Evolutionary conservation across 2,113 vertebrate species (phyloP).

Genomic region (Urocitellus parryii): DNA sequence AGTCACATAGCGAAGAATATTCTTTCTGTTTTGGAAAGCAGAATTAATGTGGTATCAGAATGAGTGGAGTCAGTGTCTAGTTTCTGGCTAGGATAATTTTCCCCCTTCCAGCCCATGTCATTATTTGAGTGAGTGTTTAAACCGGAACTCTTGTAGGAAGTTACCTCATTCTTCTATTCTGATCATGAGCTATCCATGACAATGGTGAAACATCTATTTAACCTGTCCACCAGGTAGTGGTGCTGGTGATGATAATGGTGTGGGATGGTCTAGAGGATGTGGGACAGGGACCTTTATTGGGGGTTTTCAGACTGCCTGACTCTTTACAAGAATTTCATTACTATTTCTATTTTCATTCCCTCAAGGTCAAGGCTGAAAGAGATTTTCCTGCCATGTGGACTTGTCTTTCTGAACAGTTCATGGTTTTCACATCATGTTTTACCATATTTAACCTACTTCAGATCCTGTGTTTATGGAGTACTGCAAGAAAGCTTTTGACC

Average conservation of each 20-base stretch:
- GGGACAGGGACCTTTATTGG: not conserved
- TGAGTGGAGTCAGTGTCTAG: not conserved
- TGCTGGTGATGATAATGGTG: not conserved
- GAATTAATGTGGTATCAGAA: not conserved
- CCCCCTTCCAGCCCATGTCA: not conserved
- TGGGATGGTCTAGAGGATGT: not conserved
- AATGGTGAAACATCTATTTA: not conserved
- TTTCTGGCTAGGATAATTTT: not conserved
- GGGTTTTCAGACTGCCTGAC: not conserved
- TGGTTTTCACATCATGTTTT: not conserved
- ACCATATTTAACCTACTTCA: not conserved
- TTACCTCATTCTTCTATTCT: not conserved
- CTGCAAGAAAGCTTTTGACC: not conserved
- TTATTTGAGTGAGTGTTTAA: not conserved
- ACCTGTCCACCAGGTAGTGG: not conserved
- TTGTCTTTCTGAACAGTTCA: not conserved
- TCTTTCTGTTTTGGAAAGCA: conserved; percentile 37
- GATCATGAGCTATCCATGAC: not conserved
- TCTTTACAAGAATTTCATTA: not conserved
- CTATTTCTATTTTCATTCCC: conserved; percentile 38
- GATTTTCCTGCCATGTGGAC: not conserved
- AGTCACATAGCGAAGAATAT: not conserved
- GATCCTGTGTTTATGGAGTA: not conserved
- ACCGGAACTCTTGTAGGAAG: not conserved
- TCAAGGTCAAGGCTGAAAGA: not conserved